A percentile compares a stretch with the other conserved stretches of the same genome.
These are phyloP conservation scores for Cylloceria caligata DNA, from an alignment of 2,888 invertebrate genomes.

Conservation along the genomic window DNA sequence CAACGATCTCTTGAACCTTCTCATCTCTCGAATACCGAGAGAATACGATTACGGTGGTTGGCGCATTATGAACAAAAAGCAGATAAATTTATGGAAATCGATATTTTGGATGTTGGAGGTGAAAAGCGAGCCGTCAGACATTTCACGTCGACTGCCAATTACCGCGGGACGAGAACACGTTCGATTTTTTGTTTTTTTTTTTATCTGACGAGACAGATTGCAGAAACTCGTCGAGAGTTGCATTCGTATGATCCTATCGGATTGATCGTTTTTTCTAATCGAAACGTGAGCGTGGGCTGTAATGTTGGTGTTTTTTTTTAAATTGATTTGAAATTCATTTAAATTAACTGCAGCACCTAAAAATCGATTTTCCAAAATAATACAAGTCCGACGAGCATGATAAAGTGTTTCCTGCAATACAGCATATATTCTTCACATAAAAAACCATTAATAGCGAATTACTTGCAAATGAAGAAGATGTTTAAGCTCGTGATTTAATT, in stretches of 20 bases:
- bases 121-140: not conserved
- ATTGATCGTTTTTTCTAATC: not conserved
- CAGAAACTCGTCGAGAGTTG: not conserved
- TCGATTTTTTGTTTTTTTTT: not conserved
- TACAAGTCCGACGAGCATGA: not conserved
- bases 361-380: not conserved
- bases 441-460: not conserved
- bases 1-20: not conserved
- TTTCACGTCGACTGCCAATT: slow-evolving; percentile 2
- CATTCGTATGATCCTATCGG: not conserved
- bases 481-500: not conserved
- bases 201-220: not conserved
- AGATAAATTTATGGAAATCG: slow-evolving; percentile 19
- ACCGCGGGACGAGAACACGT: not conserved
- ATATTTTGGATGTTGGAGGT: not conserved
- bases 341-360: not conserved
- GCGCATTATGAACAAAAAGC: slow-evolving; percentile 19
- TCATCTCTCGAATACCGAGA: not conserved
- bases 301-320: not conserved
- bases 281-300: not conserved
- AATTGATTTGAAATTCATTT: not conserved
- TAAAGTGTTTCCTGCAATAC: not conserved
- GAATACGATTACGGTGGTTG: slow-evolving; percentile 45
- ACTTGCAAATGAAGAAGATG: not conserved
- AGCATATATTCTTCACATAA: not conserved